A percentile compares a stretch with the other conserved stretches of the same genome.
phyloP scores from a whole-genome alignment of 2,888 invertebrate genomes.

The Silvanus unidentatus region DNA sequence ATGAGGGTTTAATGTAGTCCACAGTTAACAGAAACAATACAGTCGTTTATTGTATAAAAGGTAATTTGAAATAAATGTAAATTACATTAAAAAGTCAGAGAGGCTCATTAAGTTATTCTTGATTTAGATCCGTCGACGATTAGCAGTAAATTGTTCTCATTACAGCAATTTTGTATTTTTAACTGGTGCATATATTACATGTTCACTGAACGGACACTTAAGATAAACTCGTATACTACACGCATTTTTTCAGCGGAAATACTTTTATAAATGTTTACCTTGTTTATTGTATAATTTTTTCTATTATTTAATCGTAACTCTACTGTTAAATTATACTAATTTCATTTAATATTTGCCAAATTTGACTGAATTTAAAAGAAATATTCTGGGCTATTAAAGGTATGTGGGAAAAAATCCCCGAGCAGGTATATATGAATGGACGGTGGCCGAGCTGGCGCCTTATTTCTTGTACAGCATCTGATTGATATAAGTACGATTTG shows the following conservation, averaged over 20 bases:
- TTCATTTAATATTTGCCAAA: too few relatives aligned
- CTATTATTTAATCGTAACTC: too few relatives aligned
- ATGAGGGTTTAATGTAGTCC: background rate
- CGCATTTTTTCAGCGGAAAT: slow-evolving; percentile 42
- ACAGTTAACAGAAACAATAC: background rate
- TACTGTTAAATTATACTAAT: too few relatives aligned
- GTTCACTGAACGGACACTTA: slow-evolving; percentile 45
- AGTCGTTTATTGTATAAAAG: too few relatives aligned
- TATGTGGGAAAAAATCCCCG: too few relatives aligned
- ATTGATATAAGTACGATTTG: slow-evolving; percentile 33
- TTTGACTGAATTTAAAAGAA: too few relatives aligned
- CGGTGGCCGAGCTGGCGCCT: slow-evolving; percentile 30
- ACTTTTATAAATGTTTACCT: slow-evolving; percentile 38
- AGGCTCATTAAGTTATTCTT: slow-evolving; percentile 48
- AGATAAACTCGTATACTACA: slow-evolving; percentile 38
- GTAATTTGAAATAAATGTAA: slow-evolving; percentile 33
- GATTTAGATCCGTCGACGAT: slow-evolving; percentile 49
- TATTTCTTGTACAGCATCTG: slow-evolving; percentile 26
- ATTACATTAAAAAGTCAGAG: slow-evolving; percentile 38
- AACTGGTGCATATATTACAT: slow-evolving; percentile 48
- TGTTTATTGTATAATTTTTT: too few relatives aligned
- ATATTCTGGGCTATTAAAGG: too few relatives aligned
- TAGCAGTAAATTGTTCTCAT: slow-evolving; percentile 51
- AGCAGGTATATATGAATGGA: too few relatives aligned
- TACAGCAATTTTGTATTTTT: slow-evolving; percentile 50